These are phyloP conservation scores for Nebria salina DNA, from an alignment of 2,888 invertebrate species.

Conservation along the genomic window DNA sequence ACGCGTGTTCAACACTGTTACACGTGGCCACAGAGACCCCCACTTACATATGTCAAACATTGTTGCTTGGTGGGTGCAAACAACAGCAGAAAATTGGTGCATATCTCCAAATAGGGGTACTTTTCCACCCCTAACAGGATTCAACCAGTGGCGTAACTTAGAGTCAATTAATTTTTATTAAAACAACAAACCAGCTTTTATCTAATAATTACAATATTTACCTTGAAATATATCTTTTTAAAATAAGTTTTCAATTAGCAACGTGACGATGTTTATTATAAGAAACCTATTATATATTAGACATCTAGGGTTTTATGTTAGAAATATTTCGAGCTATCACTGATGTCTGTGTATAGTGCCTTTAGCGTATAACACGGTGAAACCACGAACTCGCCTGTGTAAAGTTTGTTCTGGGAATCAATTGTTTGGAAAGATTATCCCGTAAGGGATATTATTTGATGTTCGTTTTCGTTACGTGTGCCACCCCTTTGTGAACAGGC, in stretches of 20 bases:
- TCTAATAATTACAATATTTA: too few species aligned
- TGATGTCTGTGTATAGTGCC: not conserved
- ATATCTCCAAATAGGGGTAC: constrained; percentile 4
- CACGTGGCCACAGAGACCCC: constrained; percentile 51
- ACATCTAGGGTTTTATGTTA: too few species aligned
- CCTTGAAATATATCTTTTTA: too few species aligned
- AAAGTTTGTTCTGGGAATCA: constrained; percentile 50
- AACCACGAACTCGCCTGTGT: not conserved
- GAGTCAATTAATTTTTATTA: not conserved
- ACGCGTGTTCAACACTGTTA: constrained; percentile 50
- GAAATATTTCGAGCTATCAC: not conserved
- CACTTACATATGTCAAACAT: constrained; percentile 62
- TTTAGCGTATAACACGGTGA: not conserved
- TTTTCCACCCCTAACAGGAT: not conserved
- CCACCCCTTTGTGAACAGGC: constrained; percentile 32
- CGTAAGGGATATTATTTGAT: constrained; percentile 51
- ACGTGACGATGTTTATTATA: too few species aligned
- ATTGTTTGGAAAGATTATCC: constrained; percentile 63
- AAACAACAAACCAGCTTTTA: too few species aligned
- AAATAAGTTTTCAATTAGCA: too few species aligned
- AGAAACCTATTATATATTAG: too few species aligned
- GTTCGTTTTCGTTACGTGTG: constrained; percentile 38
- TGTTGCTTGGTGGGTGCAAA: constrained; percentile 50
- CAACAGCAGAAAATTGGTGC: constrained; percentile 37
- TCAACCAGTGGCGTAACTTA: constrained; percentile 3